Percentiles rank a stretch among this genome's conserved stretches.
These are phyloP conservation scores for Pantherophis alleghaniensis DNA, from an alignment of 2,797 vertebrate species.

Conservation along the genomic window DNA sequence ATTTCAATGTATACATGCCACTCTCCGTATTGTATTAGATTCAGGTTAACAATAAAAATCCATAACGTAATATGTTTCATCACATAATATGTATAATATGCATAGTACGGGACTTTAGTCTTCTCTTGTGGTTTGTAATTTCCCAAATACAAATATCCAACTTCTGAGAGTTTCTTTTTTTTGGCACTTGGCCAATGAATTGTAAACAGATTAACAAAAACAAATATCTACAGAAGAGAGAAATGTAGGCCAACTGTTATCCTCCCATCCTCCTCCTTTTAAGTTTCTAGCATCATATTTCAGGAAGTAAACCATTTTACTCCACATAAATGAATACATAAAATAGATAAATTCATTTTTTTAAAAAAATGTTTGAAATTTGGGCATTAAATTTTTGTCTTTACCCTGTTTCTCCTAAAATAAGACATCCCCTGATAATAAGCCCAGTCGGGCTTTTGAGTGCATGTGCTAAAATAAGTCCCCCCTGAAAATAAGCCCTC, in stretches of 20 bases:
- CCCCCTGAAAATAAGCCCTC: too few relatives aligned
- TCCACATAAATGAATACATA: neutral
- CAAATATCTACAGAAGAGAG: neutral
- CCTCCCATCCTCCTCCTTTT: neutral
- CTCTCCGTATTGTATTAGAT: neutral
- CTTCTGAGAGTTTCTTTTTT: neutral
- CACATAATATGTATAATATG: neutral
- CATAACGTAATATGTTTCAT: neutral
- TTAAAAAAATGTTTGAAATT: neutral
- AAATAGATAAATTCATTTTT: neutral
- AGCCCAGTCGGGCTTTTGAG: too few relatives aligned
- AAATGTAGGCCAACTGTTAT: neutral
- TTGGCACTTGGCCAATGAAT: neutral
- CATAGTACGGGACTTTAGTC: neutral
- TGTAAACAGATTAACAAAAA: neutral
- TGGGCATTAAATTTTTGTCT: neutral
- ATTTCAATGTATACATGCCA: neutral
- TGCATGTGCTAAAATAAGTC: too few relatives aligned
- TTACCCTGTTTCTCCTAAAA: too few relatives aligned
- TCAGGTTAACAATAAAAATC: neutral
- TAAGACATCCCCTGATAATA: too few relatives aligned
- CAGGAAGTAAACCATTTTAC: neutral
- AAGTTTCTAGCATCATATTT: neutral
- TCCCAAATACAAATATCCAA: neutral
- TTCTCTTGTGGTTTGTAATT: neutral